Conservation (phyloP, 2,113 vertebrate genomes). For the Indicator indicator region DNA sequence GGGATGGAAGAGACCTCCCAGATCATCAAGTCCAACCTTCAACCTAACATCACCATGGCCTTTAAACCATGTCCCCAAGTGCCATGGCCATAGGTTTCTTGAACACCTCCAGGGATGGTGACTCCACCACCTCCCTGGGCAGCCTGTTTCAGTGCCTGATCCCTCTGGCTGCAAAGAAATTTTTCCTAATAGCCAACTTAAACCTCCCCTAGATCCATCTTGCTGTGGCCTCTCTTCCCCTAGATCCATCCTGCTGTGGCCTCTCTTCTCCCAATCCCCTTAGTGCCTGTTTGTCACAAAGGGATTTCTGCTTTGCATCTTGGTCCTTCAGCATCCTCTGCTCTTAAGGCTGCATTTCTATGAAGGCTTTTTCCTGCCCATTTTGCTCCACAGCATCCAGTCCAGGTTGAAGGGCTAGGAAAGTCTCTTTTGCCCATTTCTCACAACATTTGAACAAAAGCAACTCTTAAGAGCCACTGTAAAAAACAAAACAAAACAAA, state of each 20-base stretch:
- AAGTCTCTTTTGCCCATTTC: background rate
- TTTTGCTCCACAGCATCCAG: background rate
- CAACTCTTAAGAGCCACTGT: background rate
- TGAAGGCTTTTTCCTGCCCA: background rate
- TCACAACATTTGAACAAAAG: background rate
- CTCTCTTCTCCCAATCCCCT: background rate
- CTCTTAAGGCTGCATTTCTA: background rate
- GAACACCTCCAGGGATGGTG: too few species aligned
- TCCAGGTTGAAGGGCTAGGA: background rate
- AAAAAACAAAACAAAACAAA: background rate
- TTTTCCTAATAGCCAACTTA: too few species aligned
- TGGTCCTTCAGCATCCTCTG: background rate
- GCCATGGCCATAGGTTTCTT: too few species aligned
- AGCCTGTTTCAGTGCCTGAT: too few species aligned
- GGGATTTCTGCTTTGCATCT: fast-evolving
- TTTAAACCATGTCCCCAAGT: too few species aligned
- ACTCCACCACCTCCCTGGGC: too few species aligned
- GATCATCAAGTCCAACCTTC: too few species aligned
- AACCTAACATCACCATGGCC: too few species aligned
- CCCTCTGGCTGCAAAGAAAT: too few species aligned
- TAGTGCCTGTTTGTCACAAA: fast-evolving
- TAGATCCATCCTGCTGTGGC: background rate
- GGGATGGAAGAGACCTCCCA: too few species aligned
- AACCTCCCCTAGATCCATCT: background rate
- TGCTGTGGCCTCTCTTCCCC: background rate